Evolutionary conservation across 2,888 invertebrate genomes (phyloP), one percentile per base, ranked within the genome.

Genomic region (Aspidapion aeneum): DNA sequence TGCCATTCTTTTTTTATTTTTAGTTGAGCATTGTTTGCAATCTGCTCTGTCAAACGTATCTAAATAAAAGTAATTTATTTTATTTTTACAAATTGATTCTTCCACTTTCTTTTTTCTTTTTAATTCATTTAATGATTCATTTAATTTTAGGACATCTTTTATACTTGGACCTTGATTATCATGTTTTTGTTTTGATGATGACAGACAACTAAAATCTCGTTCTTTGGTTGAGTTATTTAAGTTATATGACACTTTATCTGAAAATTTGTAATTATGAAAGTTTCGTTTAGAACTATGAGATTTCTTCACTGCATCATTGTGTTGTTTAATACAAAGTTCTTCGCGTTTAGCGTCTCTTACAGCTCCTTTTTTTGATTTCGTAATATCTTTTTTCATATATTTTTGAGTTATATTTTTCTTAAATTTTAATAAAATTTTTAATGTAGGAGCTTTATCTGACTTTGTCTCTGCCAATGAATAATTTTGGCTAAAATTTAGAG

Each of bases 11-110:
- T 59, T 61, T 18, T 57, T 21, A 22, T 63, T 63, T 60, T 63
- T 67, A 18, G 67, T 65, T 2, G 55, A 1, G 21, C 67, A 67
- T 48, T 67, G 65, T 21, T 19, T 58, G 20, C 67, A 67, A n/a
- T 67, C 65, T 7, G 35, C 35, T 35, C 35, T 35, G 12, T 35
- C 12, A 35, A 12, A 35, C 12, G 18, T 20, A 3, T 61, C 61
- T 21, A 63, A 61, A 5, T 51, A 1, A 1, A 67, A 54, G 18
- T 67, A 65, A 54, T 67, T 57, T 3, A 67, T 57, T 55, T 67
- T 67, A 35, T 65, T 52, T n/a, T 59, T 62, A 3, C 51, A 22
- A 35, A 49, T 50, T 1, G 18, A 57, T 21, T 48, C 50, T 2
- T 57, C 21, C 5, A 57, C 54, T 18, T 52, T 63, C 2, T 17